These are phyloP conservation scores for Drosophila triauraria DNA, from an alignment of 1,140 invertebrate genomes.

Conservation along the genomic window DNA sequence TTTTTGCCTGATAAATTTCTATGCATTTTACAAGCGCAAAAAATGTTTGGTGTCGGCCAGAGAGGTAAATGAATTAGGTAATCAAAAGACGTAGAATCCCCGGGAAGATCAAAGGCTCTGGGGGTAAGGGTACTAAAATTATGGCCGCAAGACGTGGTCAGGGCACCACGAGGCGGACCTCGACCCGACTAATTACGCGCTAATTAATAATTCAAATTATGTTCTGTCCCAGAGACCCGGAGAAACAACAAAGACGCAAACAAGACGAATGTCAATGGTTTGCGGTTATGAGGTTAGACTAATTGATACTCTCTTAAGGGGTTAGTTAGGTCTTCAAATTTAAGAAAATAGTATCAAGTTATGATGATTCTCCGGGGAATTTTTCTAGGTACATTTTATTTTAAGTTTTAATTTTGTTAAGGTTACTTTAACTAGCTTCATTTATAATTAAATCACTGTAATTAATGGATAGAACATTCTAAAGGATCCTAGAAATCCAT, in stretches of 20 bases:
- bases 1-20: conserved; percentile 69
- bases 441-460: not conserved
- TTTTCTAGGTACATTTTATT: too few species aligned
- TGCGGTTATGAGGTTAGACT: conserved; percentile 18
- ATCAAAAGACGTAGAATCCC: conserved; percentile 74
- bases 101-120: conserved; percentile 66
- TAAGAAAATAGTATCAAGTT: too few species aligned
- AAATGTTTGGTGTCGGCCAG: conserved; percentile 31
- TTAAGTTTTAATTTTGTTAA: too few species aligned
- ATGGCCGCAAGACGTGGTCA: conserved; percentile 75
- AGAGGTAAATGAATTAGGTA: conserved; percentile 76
- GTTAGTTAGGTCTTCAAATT: not conserved
- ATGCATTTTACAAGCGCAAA: conserved; percentile 27
- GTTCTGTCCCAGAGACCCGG: conserved; percentile 40
- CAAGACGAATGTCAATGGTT: conserved; percentile 16
- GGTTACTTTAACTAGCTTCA: not conserved
- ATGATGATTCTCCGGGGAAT: not conserved
- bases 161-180: conserved; percentile 32
- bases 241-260: conserved; percentile 46
- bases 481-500: not conserved
- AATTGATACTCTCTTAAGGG: conserved; percentile 16
- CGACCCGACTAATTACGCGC: conserved; percentile 77
- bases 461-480: not conserved
- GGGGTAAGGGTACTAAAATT: conserved; percentile 57
- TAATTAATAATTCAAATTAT: conserved; percentile 84